phyloP scores from a whole-genome alignment of 2,113 vertebrate species.

The Butorides virescens region DNA sequence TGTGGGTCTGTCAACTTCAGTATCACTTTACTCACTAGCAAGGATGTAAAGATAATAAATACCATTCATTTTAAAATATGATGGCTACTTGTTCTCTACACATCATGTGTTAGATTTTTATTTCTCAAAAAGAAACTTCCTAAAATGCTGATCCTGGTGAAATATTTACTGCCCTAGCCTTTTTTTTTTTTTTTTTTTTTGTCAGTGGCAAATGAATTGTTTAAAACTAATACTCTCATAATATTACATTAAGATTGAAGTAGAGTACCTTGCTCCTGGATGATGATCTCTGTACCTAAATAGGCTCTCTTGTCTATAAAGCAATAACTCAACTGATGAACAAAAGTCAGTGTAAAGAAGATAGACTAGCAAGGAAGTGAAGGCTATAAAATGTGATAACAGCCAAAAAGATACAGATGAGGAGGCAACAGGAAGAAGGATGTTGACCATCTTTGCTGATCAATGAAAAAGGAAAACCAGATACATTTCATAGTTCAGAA shows the following conservation, averaged over 20 bases:
- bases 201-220: not conserved
- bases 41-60: not conserved
- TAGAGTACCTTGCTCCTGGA: not conserved
- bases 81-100: not conserved
- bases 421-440: not conserved
- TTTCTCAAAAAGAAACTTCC: not conserved
- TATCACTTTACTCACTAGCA: not conserved
- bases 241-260: not conserved
- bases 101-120: rapidly evolving
- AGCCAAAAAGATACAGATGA: not conserved
- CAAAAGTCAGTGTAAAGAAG: not conserved
- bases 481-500: not conserved
- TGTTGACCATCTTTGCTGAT: not conserved
- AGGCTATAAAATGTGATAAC: not conserved
- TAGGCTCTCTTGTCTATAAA: not conserved
- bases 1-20: not conserved
- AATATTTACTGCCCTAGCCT: not conserved
- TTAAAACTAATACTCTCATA: not conserved
- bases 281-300: not conserved
- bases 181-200: not conserved
- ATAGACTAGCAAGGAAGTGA: not conserved
- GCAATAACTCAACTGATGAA: not conserved
- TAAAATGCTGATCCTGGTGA: not conserved
- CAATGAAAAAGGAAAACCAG: not conserved
- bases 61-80: not conserved